Conservation (phyloP, 92 coral and sea anemone species). For the Bergia puertoricense region DNA sequence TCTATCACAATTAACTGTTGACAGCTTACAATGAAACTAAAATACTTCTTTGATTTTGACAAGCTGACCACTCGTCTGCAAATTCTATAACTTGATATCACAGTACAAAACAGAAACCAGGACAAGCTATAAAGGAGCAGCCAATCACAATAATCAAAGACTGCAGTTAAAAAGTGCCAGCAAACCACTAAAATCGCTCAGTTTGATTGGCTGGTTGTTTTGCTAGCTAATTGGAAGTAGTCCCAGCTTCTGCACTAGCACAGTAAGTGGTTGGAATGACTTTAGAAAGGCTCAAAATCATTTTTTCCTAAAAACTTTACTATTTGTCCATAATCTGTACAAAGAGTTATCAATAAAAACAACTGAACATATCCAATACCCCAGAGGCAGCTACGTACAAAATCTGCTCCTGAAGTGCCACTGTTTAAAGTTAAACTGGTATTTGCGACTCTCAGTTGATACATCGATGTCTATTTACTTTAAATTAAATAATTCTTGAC, state of each 20-base stretch:
- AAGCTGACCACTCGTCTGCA: background rate
- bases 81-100: background rate
- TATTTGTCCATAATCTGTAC: slow-evolving; percentile 10
- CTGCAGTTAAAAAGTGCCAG: background rate
- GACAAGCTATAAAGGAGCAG: background rate
- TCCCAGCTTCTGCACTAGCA: background rate
- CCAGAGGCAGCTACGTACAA: background rate
- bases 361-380: background rate
- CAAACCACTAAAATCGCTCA: no score
- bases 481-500: slow-evolving; percentile 1
- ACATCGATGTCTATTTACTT: background rate
- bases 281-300: background rate
- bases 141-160: background rate
- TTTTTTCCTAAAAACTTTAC: background rate
- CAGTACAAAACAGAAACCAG: background rate
- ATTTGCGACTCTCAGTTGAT: background rate
- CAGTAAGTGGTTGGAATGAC: background rate
- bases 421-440: background rate
- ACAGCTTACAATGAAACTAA: background rate
- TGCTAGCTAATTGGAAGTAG: background rate
- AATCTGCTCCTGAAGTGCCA: background rate
- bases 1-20: background rate
- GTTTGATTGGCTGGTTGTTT: background rate
- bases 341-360: background rate
- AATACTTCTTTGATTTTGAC: background rate